These are phyloP conservation scores for Lytechinus variegatus DNA, from an alignment of 35 echinoderm and acorn worm genomes.

Conservation along the genomic window DNA sequence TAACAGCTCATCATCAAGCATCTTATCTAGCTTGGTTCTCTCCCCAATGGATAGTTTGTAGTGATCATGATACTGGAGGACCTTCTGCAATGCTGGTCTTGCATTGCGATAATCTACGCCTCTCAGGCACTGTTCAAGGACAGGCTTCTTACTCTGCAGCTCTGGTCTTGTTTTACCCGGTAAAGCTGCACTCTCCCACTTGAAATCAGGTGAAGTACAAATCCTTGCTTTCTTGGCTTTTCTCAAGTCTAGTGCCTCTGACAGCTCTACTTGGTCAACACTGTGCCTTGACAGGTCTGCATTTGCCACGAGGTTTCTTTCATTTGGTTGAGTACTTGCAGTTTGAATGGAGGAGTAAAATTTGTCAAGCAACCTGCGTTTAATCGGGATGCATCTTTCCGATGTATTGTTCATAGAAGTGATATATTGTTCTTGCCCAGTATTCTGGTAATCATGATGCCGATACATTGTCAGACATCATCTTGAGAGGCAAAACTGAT, in stretches of 20 bases:
- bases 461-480: constrained; percentile 17
- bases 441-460: neutral
- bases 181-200: neutral
- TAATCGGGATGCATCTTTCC: neutral
- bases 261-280: neutral
- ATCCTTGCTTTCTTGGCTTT: neutral
- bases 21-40: constrained; percentile 18
- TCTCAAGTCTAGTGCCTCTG: neutral
- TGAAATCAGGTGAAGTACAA: neutral
- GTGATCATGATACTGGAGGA: neutral
- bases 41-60: neutral
- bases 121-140: neutral
- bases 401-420: neutral
- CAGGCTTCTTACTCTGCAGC: neutral
- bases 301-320: neutral
- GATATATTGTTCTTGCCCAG: neutral
- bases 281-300: neutral
- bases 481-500: neutral
- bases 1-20: neutral
- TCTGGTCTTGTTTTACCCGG: neutral
- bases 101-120: neutral
- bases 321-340: neutral
- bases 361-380: neutral
- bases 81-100: neutral
- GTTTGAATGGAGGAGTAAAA: neutral